Evolutionary conservation across 2,113 vertebrate genomes (phyloP), one percentile per base, ranked within the genome.

Genomic region (Emydura subglobosa): DNA sequence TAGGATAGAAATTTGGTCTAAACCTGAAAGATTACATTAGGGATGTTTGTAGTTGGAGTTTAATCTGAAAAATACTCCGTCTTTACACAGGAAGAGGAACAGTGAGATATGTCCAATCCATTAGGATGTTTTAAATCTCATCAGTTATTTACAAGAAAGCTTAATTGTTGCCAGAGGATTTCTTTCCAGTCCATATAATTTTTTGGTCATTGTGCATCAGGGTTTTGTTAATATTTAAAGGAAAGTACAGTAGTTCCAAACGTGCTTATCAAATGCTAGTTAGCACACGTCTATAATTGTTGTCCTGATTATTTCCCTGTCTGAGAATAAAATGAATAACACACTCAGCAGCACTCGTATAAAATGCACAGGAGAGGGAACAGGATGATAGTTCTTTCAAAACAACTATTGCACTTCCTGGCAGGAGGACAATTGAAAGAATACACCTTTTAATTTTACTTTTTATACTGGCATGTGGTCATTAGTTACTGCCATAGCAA

Each of bases 221-320:
- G 91, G 57, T 94, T 72, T 96, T 85, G n/a, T 90, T 96, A 83
- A 61, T 3, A 1, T 55, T 53, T 0, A 1, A 76, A 79, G 49
- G 55, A 92, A 61, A 25, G 29, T 61, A 53, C 54, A 86, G 0
- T 83, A n/a, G 61, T 91, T 97, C 53, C 74, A 92, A 54, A 78
- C 80, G 31, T 19, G 34, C 68, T 92, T 65, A 34, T 95, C 91
- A 96, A 82, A 47, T 92, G 91, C 83, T 51, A 31, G 59, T 93
- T 95, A 89, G 24, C 68, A 96, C 0, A 0, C 87, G 74, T 74
- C 51, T 87, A 7, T 81, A 88, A 55, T 96, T 95, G 94, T 79
- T 93, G 39, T 91, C 72, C 59, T 90, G 83, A 87, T 96, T 91
- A 39, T 81, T 91, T 96, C 93, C 87, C 65, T 90, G 49, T 79